A percentile compares a stretch with the other conserved stretches of the same genome.
Conservation (phyloP, 1,140 invertebrate genomes). For the Drosophila yakuba region DNA sequence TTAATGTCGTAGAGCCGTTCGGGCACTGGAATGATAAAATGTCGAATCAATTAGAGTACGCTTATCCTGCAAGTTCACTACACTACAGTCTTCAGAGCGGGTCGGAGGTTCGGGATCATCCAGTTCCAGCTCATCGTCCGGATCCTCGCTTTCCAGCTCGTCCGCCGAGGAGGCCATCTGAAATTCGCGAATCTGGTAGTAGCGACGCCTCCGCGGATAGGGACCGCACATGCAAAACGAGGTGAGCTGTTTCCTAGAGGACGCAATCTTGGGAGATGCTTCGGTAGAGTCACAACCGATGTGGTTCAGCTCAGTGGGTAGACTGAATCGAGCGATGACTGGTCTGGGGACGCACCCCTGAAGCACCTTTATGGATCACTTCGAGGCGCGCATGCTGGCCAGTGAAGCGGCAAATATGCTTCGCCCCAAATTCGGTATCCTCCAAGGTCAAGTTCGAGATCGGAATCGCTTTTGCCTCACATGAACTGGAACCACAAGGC, state of each 20-base stretch:
- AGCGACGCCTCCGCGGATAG: conserved; percentile 66
- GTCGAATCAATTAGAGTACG: conserved; percentile 20
- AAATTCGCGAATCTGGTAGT: conserved; percentile 78
- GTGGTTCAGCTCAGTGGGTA: conserved; percentile 25
- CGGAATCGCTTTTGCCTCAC: conserved; percentile 38
- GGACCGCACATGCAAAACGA: conserved; percentile 81
- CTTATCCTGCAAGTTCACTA: background rate
- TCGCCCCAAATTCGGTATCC: conserved; percentile 39
- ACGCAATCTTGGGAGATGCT: conserved; percentile 76
- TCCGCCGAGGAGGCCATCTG: conserved; percentile 78
- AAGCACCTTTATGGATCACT: conserved; percentile 33
- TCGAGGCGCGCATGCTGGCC: conserved; percentile 9
- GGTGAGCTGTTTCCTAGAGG: conserved; percentile 74
- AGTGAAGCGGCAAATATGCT: conserved; percentile 64
- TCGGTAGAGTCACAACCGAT: conserved; percentile 19
- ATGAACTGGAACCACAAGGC: conserved; percentile 70
- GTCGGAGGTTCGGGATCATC: conserved; percentile 45
- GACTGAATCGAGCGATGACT: conserved; percentile 51
- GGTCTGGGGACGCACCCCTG: background rate
- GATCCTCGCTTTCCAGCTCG: conserved; percentile 77
- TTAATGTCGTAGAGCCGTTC: conserved; percentile 93
- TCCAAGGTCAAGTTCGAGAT: conserved; percentile 57
- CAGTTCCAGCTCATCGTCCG: conserved; percentile 62
- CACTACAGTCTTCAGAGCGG: conserved; percentile 46
- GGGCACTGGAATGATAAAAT: conserved; percentile 88